Evolutionary conservation across 2,888 invertebrate genomes (phyloP).

Genomic region (Mylabris sibirica): DNA sequence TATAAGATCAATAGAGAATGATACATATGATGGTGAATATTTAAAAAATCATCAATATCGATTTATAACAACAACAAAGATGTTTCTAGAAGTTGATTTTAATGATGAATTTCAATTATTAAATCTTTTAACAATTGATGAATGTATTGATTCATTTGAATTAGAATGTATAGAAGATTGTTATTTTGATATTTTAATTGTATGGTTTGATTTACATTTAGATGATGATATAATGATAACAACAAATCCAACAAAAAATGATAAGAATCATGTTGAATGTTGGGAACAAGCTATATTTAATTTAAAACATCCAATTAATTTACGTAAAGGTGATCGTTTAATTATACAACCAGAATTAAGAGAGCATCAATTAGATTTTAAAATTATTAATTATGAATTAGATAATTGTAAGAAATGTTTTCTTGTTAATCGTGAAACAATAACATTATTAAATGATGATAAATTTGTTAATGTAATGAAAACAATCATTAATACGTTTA

Average conservation of each 20-base stretch:
- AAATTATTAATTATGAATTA: constrained; percentile 16
- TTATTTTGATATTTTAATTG: constrained; percentile 69
- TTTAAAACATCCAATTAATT: constrained; percentile 60
- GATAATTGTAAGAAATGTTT: constrained; percentile 44
- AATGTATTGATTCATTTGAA: constrained; percentile 44
- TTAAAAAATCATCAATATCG: constrained; percentile 65
- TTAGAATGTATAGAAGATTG: constrained; percentile 63
- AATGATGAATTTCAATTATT: constrained; percentile 65
- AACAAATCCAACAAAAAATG: constrained; percentile 65
- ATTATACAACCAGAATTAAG: constrained; percentile 52
- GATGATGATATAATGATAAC: constrained; percentile 69
- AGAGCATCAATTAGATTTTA: constrained; percentile 45
- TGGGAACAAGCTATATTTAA: constrained; percentile 84
- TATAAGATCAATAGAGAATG: constrained; percentile 57
- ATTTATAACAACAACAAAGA: constrained; percentile 67
- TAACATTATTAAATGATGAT: constrained; percentile 55
- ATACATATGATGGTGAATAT: constrained; percentile 77
- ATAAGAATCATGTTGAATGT: constrained; percentile 64
- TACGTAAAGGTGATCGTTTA: constrained; percentile 38
- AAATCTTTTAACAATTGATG: constrained; percentile 44
- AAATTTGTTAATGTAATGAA: constrained; percentile 51
- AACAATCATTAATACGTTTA: constrained; percentile 46
- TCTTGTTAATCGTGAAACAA: constrained; percentile 46
- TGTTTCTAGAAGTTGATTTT: constrained; percentile 70
- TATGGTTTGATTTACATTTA: constrained; percentile 78